Evolutionary conservation across 2,888 invertebrate species (phyloP), one percentile per base, ranked within the genome.

Genomic region (Apamea monoglypha): DNA sequence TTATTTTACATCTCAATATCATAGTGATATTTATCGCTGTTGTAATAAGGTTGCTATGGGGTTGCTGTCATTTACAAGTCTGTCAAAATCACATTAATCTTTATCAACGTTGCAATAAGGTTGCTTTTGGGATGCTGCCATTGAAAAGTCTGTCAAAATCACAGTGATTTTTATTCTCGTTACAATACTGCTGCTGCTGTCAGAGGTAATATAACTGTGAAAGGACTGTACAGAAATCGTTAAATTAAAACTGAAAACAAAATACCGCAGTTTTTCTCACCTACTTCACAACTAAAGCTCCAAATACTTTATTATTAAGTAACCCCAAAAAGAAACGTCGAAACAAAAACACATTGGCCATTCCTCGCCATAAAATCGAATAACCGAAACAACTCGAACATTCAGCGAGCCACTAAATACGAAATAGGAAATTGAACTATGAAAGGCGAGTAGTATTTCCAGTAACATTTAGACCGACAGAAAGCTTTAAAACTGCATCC

Each of bases 401-500:
- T 74, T 79, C 67, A 53, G 40, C 68, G 32, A 75, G 8, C 61
- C 68, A 74, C 85, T 85, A 81, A 77, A 78, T 78, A 67, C 36
- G 53, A 47, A 72, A 77, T 61, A 77, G 74, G 18, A 79, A 73
- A 84, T 50, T 84, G 36, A 72, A 81, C 56, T 79, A 74, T 73
- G 82, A 64, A 85, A 75, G 32, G 14, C 68, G 53, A 64, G 56
- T 36, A 64, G 50, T 76, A 73, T 85, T 85, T 69, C 81, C 12
- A 67, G 75, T 50, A 81, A 74, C 61, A 86, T 90, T 80, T 74
- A 70, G 32, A 81, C 32, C 44, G 25, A 32, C 47, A 44, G 64
- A 61, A 79, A 63, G 64, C 56, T 84, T 74, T 82, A 81, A 78
- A 89, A 89, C 79, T 90, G 82, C 87, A 90, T 85, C 69, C 80